A percentile compares a stretch with the other conserved stretches of the same genome.
Evolutionary conservation across 2,797 vertebrate genomes (phyloP).

Genomic region (Schizopygopsis pylzovi): DNA sequence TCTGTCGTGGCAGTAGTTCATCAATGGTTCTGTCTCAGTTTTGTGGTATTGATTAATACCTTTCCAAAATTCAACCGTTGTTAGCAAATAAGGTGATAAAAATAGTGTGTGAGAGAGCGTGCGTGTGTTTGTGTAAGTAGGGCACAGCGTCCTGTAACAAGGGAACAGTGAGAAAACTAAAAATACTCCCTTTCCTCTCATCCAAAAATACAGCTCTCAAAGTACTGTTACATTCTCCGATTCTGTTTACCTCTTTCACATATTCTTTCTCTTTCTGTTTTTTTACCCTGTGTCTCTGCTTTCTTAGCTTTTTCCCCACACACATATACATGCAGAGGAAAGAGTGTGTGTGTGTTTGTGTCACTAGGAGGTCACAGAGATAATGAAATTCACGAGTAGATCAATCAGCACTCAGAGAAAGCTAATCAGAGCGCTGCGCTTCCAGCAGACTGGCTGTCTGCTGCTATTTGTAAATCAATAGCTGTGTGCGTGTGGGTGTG

Average conservation of each 20-base stretch:
- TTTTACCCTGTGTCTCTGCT: conserved; percentile 10
- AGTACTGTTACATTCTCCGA: conserved; percentile 44
- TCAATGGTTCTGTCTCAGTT: background rate
- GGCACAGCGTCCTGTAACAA: conserved; percentile 56
- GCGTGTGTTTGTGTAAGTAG: conserved; percentile 55
- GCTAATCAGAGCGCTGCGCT: conserved; percentile 43
- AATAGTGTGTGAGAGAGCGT: background rate
- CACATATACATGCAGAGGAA: background rate
- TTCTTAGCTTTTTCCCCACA: background rate
- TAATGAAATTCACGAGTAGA: conserved; percentile 48
- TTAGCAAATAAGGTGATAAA: conserved; percentile 19
- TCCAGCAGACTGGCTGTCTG: conserved; percentile 52
- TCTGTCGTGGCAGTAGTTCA: background rate
- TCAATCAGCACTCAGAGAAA: conserved; percentile 48
- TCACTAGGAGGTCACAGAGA: conserved; percentile 46
- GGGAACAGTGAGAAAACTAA: conserved; percentile 55
- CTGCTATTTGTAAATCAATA: conserved; percentile 43
- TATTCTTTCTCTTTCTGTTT: conserved; percentile 26
- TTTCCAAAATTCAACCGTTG: conserved; percentile 12
- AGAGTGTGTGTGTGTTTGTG: conserved; percentile 9
- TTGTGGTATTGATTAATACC: conserved; percentile 20
- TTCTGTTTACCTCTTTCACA: conserved; percentile 40
- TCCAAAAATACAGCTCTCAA: conserved; percentile 57
- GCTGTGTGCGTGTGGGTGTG: background rate
- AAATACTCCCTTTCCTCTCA: conserved; percentile 55